Evolutionary conservation across 2,888 invertebrate genomes (phyloP), one percentile per base, ranked within the genome.

Genomic region (Hofmannophila pseudospretella): DNA sequence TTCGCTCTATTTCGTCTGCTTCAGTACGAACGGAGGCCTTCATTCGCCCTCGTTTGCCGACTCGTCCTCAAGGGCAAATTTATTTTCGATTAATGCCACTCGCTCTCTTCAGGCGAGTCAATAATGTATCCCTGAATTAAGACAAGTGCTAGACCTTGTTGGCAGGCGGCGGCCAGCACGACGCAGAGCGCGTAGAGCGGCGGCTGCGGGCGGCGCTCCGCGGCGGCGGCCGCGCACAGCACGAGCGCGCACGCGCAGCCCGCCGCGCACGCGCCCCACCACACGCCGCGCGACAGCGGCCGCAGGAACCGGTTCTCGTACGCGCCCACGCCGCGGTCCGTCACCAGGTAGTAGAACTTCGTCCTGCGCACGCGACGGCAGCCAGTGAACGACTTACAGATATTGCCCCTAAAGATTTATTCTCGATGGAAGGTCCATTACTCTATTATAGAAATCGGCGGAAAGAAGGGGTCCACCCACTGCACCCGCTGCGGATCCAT

Each of bases 221-320:
- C 41, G 1, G 48, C 36, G 1, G 79, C 79, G 0, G 74, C 68
- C 0, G 58, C 54, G 1, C 72, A 70, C n/a, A 89, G 64, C 33
- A 77, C 71, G 1, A 63, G 1, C 1, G 63, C 59, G 37, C 88
- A 80, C 0, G 65, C 45, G 0, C 57, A 32, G 3, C 65, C 59
- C 0, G 74, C 64, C 0, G 53, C 62, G 12, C 73, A 36, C 0
- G 72, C 60, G 32, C 75, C 67, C 55, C 67, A 68, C 89, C 89
- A 89, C 12, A 82, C 82, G 0, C 66, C 67, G 0, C 42, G 34
- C 0, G 86, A 76, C 55, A 89, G 68, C 0, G 89, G 89, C 7
- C 75, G 74, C 1, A 89, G 58, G 49, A 89, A 88, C 22, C 72
- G 75, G 49, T 84, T 78, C 50, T 84, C 82, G 42, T 79, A 84